These are phyloP conservation scores for Panagrolaimus sp. DNA, from an alignment of 1,140 invertebrate genomes.

Conservation along the genomic window DNA sequence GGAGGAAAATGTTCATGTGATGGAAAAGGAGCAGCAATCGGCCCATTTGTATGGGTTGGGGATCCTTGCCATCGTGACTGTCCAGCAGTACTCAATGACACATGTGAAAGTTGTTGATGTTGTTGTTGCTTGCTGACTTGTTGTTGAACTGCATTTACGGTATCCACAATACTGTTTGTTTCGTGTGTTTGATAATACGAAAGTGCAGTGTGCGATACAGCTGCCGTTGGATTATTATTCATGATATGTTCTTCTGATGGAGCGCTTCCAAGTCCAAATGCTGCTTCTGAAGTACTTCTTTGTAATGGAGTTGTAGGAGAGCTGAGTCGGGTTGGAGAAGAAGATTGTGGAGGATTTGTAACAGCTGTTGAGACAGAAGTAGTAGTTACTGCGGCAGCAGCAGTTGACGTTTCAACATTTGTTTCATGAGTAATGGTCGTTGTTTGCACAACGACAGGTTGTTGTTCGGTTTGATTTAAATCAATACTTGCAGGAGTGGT, in stretches of 20 bases:
- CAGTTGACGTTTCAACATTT: too few species aligned
- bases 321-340: background rate
- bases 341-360: background rate
- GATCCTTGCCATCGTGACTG: background rate
- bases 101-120: background rate
- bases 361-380: too few species aligned
- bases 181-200: background rate
- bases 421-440: background rate
- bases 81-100: background rate
- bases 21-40: background rate
- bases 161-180: background rate
- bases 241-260: too few species aligned
- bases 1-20: background rate
- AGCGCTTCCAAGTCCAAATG: background rate
- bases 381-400: too few species aligned
- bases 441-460: background rate
- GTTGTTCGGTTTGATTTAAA: background rate
- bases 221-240: background rate
- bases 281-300: background rate
- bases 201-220: background rate
- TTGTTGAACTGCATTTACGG: background rate
- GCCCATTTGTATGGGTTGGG: background rate
- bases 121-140: background rate
- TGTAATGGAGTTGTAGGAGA: background rate
- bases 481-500: background rate